Base-by-base conservation (phyloP, 1,140 invertebrate genomes). In the Trichomalopsis sarcophagae region DNA sequence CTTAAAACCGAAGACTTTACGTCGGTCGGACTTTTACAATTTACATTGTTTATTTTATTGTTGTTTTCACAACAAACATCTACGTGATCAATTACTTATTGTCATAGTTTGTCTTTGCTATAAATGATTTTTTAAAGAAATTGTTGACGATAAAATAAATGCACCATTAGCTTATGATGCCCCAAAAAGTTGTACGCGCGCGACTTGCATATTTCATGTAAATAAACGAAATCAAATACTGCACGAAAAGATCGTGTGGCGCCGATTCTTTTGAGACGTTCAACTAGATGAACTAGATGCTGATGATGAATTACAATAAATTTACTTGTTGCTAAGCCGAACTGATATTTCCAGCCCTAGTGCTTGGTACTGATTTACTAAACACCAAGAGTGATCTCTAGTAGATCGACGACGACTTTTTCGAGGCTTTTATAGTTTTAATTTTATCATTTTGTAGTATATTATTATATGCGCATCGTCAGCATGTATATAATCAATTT, bases 321-420 rank as follows among this genome's bases (percentile, higher is more conserved):
- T 62, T 33, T 21, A 47, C 76, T 50, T 13, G 40, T 73, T 62
- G 73, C 14, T 71, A 36, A 50, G 47, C 9, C 23, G 27, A 84
- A 79, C 69, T 79, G 47, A 79, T 84, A 78, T 84, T 78, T 79
- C 68, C 76, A 75, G n/a, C 21, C 36, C 14, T 75, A 55, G n/a
- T 84, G 36, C 30, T 77, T 44, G 44, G 10, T 21, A 83, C 68
- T 21, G 11, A 82, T 75, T 82, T 75, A 66, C 6, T 50, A 9
- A 76, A 68, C 50, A 83, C 81, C 73, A 77, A 83, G 33, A 82
- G 36, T 40, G 17, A 71, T 71, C 30, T 71, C 30, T 71, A 27
- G 13, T 71, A 13, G 23, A 66, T 75, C 23, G 9, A 47, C n/a
- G n/a, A 71, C 33, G n/a, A 71, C 40, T 40, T 75, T 75, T 44